phyloP scores from a whole-genome alignment of 1,140 invertebrate species.

The Drosophila ironensis region DNA sequence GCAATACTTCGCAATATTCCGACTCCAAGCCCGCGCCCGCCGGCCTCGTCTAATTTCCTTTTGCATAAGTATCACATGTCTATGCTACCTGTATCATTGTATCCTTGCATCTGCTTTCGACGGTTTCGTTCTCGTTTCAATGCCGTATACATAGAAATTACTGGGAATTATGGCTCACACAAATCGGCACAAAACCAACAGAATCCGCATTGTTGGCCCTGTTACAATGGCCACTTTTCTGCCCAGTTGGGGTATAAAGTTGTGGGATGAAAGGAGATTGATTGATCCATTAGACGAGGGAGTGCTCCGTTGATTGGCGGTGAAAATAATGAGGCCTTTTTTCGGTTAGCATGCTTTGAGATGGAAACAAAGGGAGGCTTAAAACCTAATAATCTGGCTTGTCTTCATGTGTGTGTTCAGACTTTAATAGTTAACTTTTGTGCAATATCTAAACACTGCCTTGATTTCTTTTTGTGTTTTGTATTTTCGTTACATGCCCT shows the following conservation, averaged over 20 bases:
- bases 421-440: too few species aligned
- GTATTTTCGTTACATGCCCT: too few species aligned
- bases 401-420: too few species aligned
- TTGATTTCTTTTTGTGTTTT: too few species aligned
- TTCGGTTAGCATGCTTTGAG: too few species aligned
- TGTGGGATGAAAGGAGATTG: slow-evolving; percentile 23
- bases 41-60: slow-evolving; percentile 17
- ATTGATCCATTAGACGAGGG: slow-evolving; percentile 16
- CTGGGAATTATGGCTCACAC: slow-evolving; percentile 48
- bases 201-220: slow-evolving; percentile 11
- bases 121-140: slow-evolving; percentile 27
- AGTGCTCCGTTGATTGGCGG: background rate
- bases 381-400: too few species aligned
- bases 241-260: slow-evolving; percentile 10
- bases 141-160: slow-evolving; percentile 66
- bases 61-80: slow-evolving; percentile 26
- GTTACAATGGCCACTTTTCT: slow-evolving; percentile 13
- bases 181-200: slow-evolving; percentile 23
- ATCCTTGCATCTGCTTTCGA: slow-evolving; percentile 17
- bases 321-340: too few species aligned
- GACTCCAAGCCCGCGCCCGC: background rate
- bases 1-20: too few species aligned
- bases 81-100: slow-evolving; percentile 47
- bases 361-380: too few species aligned
- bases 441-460: too few species aligned